Base-by-base conservation (phyloP, 2,888 invertebrate species). In the Ochropacha duplaris region DNA sequence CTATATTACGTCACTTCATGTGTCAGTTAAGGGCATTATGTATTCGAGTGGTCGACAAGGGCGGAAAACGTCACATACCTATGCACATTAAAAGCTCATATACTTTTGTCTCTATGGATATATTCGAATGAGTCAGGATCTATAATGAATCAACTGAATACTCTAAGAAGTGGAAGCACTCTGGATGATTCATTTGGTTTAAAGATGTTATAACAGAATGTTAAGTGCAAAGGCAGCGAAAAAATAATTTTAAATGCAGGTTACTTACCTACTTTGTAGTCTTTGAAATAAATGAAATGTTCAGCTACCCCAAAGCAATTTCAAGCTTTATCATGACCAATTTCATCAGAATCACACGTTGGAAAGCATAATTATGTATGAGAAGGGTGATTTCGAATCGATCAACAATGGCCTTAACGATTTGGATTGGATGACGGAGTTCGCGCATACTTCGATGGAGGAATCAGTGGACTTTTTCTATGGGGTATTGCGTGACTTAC, bases 31-130 rank as follows among this genome's bases (percentile, higher is more conserved):
- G 26, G 50, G 28, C 26, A 28, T 51, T 51, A 28, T 19, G 26
- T 51, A 51, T 51, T 51, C 50, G 28, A 51, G 50, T 51, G 50
- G 50, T 28, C 16, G 19, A 16, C 26, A 28, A 51, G 26, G 50
- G 50, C 50, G 28, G 50, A 51, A 51, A 28, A 44, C 44, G 44
- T 9, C 11, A 28, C 28, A 51, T 50, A 50, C 39, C 19, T 44
- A 19, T 19, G 26, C 50, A 26, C 28, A 19, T 16, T 51, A 8
- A 28, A 51, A 51, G 26, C 16, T 11, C 16, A 28, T 28, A 9
- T 28, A 26, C 50, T n/a, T 44, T 16, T 44, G 22, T 24, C 14
- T 50, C 14, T 50, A 24, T 22, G 22, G 22, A 22, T 24, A 24
- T 50, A 50, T 50, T 50, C 22, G 14, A 22, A 24, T 50, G 22